A percentile compares a stretch with the other conserved stretches of the same genome.
Evolutionary conservation across 2,113 vertebrate genomes (phyloP).

Genomic region (Orientallactaga bullata): DNA sequence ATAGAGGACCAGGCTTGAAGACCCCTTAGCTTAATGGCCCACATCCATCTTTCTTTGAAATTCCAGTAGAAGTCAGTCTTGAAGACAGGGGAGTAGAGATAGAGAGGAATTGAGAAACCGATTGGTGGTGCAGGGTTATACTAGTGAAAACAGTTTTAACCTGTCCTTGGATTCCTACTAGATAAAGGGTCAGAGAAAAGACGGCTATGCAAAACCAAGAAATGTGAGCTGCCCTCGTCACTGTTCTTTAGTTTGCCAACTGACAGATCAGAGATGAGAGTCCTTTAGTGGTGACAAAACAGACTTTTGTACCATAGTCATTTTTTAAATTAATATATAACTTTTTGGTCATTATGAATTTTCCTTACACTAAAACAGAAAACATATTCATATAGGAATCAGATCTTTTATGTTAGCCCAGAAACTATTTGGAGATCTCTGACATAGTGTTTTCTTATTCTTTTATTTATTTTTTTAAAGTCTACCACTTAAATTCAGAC

Average conservation of each 20-base stretch:
- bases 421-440: slow-evolving; percentile 15
- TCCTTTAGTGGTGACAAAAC: neutral
- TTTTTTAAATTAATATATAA: neutral
- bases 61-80: neutral
- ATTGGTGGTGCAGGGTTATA: neutral
- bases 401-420: neutral
- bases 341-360: neutral
- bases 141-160: neutral
- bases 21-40: neutral
- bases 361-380: neutral
- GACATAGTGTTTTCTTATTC: neutral
- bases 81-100: neutral
- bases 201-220: neutral
- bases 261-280: neutral
- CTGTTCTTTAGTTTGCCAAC: neutral
- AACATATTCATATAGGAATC: neutral
- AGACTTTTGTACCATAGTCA: neutral
- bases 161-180: neutral
- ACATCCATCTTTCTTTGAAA: neutral
- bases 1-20: neutral
- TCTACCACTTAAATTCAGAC: slow-evolving; percentile 28
- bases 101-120: neutral
- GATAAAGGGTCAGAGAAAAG: neutral
- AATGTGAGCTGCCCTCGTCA: neutral
- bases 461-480: too few species aligned